Conservation (phyloP, 1,140 invertebrate species). For the Drosophila sp. region DNA sequence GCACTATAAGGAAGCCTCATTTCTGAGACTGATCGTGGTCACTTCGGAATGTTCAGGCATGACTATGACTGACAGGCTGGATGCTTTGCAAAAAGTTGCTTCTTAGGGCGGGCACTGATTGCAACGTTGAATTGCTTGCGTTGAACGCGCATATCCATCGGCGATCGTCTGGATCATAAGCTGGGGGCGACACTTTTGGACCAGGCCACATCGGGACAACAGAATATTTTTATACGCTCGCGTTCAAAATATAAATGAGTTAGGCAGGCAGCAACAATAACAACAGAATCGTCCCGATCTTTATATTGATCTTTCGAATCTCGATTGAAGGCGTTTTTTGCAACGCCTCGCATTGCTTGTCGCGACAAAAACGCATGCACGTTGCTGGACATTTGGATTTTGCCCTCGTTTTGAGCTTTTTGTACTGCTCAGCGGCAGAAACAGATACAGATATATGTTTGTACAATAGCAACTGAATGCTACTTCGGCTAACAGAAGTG, state of each 20-base stretch:
- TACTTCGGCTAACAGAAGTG: constrained; percentile 25
- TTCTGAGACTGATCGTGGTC: constrained; percentile 51
- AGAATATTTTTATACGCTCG: constrained; percentile 85
- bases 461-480: constrained; percentile 27
- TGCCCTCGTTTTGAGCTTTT: constrained; percentile 65
- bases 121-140: constrained; percentile 43
- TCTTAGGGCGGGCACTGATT: constrained; percentile 29
- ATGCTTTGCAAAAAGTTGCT: constrained; percentile 52
- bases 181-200: constrained; percentile 81
- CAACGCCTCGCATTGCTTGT: constrained; percentile 39
- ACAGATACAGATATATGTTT: constrained; percentile 5
- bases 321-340: constrained; percentile 63
- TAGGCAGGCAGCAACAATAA: constrained; percentile 24
- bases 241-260: constrained; percentile 84
- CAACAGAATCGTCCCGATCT: constrained; percentile 34
- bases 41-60: constrained; percentile 71
- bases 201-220: constrained; percentile 67
- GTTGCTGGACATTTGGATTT: constrained; percentile 73
- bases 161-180: constrained; percentile 60
- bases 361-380: constrained; percentile 62
- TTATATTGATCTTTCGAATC: constrained; percentile 35
- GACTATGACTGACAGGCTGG: constrained; percentile 75
- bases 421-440: constrained; percentile 29
- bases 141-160: constrained; percentile 51
- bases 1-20: constrained; percentile 30